Evolutionary conservation across 2,797 vertebrate genomes (phyloP).

Genomic region (Eulemur coronatus): DNA sequence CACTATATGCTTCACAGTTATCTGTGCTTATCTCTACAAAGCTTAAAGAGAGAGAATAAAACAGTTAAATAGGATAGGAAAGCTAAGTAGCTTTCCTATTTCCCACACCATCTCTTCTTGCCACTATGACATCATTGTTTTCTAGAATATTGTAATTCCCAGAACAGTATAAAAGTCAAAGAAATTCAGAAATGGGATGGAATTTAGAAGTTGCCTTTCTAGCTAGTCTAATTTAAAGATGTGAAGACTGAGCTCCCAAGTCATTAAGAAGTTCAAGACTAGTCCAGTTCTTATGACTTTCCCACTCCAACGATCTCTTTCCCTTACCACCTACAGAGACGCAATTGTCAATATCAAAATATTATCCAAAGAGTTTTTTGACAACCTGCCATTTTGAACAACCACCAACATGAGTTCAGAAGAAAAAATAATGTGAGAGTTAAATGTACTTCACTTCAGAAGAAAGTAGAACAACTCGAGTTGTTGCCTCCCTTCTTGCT

Average conservation of each 20-base stretch:
- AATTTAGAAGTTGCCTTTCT: neutral
- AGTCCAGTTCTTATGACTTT: neutral
- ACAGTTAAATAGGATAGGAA: neutral
- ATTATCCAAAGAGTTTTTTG: neutral
- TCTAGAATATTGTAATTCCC: neutral
- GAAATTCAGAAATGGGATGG: neutral
- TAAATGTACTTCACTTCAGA: neutral
- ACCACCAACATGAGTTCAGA: neutral
- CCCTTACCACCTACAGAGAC: neutral
- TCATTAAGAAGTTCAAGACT: neutral
- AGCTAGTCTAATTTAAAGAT: neutral
- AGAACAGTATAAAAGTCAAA: conserved; percentile 21
- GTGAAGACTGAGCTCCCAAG: neutral
- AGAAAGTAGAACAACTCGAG: neutral
- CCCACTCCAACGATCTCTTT: neutral
- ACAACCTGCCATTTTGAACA: neutral
- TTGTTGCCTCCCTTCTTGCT: neutral
- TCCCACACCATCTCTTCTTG: neutral
- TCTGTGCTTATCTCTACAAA: neutral
- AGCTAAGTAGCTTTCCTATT: neutral
- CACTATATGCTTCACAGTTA: neutral
- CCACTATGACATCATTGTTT: neutral
- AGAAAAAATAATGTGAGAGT: conserved; percentile 1
- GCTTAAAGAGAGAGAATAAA: neutral
- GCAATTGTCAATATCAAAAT: neutral